Percentiles rank a stretch among this genome's conserved stretches.
Evolutionary conservation across 2,113 vertebrate species (phyloP).

Genomic region (Odocoileus virginianus): DNA sequence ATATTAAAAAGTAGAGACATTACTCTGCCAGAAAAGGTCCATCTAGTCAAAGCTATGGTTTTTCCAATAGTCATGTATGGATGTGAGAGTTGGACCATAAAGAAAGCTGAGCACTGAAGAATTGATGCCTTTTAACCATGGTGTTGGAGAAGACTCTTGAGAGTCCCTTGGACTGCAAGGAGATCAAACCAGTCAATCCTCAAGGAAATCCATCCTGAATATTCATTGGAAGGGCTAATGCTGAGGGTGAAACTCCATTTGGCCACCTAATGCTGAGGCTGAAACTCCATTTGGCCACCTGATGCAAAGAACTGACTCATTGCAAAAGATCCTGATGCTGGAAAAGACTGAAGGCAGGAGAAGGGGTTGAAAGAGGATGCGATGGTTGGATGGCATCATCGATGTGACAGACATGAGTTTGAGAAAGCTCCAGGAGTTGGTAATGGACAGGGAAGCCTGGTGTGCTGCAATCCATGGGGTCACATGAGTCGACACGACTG

Average conservation of each 20-base stretch:
- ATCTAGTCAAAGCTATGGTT: neutral
- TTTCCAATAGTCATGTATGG: neutral
- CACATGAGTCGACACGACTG: accelerated
- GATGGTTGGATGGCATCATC: neutral
- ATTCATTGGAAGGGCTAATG: neutral
- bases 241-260: neutral
- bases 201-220: neutral
- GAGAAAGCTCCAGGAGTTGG: neutral
- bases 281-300: neutral
- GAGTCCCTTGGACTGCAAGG: neutral
- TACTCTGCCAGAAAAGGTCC: neutral
- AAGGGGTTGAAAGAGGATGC: neutral
- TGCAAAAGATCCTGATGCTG: neutral
- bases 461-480: neutral
- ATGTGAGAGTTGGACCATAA: neutral
- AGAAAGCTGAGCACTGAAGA: neutral
- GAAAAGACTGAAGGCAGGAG: neutral
- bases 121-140: neutral
- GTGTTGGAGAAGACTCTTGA: neutral
- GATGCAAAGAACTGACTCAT: neutral
- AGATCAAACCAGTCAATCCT: neutral
- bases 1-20: neutral
- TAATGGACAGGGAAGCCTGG: neutral
- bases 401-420: neutral
- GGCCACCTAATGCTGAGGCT: neutral